Evolutionary conservation across 2,113 vertebrate species (phyloP).

Genomic region (Gnathonemus echidnorhynchus): DNA sequence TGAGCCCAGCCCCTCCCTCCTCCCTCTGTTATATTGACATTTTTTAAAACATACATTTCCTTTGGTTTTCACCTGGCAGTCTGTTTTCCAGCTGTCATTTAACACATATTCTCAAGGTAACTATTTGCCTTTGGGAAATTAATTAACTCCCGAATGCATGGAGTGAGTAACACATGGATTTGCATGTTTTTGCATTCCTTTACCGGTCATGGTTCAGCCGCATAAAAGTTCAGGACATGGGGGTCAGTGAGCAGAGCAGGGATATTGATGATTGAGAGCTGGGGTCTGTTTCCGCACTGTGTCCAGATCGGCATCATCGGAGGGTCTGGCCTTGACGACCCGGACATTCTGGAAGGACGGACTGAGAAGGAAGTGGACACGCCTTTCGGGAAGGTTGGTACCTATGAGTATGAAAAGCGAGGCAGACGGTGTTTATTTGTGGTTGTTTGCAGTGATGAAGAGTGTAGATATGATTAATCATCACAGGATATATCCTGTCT

Average conservation of each 20-base stretch:
- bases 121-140: not conserved
- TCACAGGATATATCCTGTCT: not conserved
- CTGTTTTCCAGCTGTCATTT: not conserved
- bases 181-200: not conserved
- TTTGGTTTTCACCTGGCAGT: not conserved
- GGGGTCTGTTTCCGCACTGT: not conserved
- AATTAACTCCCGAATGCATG: not conserved
- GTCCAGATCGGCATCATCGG: constrained; percentile 90
- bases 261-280: not conserved
- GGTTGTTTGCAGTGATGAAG: not conserved
- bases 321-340: constrained; percentile 89
- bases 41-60: not conserved
- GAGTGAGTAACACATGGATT: not conserved
- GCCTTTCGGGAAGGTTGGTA: constrained; percentile 85
- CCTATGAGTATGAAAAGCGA: not conserved
- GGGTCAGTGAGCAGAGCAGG: not conserved
- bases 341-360: constrained; percentile 89
- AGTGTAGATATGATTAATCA: not conserved
- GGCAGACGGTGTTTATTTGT: not conserved
- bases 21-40: not conserved
- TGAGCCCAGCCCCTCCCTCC: not conserved
- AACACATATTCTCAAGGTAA: not conserved
- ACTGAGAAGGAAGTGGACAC: constrained; percentile 88
- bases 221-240: not conserved
- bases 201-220: not conserved